These are phyloP conservation scores for Lasioglossum albipes DNA, from an alignment of 1,140 invertebrate species.

Conservation along the genomic window DNA sequence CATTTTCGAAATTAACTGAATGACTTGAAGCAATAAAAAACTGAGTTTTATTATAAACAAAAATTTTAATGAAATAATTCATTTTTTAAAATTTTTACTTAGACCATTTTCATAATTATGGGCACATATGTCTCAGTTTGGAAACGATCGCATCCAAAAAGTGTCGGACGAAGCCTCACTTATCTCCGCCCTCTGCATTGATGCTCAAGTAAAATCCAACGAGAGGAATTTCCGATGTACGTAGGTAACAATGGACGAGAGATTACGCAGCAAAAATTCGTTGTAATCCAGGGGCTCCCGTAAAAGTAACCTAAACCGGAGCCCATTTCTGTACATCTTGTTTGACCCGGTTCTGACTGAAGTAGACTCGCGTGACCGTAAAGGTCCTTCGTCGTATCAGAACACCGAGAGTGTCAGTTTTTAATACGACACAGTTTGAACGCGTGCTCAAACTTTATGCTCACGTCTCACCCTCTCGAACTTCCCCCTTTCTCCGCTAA, in stretches of 20 bases:
- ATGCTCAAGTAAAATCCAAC: not conserved
- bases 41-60: too few species aligned
- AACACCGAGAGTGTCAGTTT: constrained; percentile 2
- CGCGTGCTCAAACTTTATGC: not conserved
- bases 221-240: not conserved
- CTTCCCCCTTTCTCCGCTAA: not conserved
- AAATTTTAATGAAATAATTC: too few species aligned
- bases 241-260: not conserved
- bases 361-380: constrained; percentile 7
- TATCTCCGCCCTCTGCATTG: too few species aligned
- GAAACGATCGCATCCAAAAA: too few species aligned
- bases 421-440: not conserved
- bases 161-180: too few species aligned
- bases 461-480: too few species aligned
- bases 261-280: not conserved
- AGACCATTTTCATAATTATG: too few species aligned
- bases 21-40: too few species aligned
- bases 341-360: constrained; percentile 5
- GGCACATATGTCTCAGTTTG: too few species aligned
- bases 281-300: not conserved
- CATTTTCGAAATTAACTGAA: too few species aligned
- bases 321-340: not conserved
- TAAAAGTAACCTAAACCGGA: not conserved
- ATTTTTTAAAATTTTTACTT: too few species aligned
- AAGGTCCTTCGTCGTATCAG: not conserved